Percentiles rank a stretch among this genome's conserved stretches.
Evolutionary conservation across 2,797 vertebrate genomes (phyloP).

Genomic region (Lycodopsis pacificus): DNA sequence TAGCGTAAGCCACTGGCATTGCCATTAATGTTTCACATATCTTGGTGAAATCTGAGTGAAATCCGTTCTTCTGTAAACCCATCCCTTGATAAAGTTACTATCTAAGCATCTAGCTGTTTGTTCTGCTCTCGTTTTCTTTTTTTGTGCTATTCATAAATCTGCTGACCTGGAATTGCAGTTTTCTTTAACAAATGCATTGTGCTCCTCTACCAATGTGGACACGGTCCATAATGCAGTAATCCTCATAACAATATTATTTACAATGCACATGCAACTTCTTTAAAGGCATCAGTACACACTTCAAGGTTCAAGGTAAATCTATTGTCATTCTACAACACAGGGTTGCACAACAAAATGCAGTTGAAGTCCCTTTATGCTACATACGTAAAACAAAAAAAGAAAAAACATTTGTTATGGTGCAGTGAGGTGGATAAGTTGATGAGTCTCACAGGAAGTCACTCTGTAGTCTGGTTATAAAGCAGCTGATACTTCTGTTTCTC

Average conservation of each 20-base stretch:
- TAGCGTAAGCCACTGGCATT: not conserved
- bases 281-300: not conserved
- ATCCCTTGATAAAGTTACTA: not conserved
- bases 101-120: conserved; percentile 3
- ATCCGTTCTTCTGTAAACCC: not conserved
- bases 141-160: conserved; percentile 16
- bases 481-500: too few relatives aligned
- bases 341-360: not conserved
- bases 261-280: not conserved
- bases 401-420: not conserved
- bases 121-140: conserved; percentile 8
- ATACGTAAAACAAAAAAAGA: not conserved
- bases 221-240: not conserved
- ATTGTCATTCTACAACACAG: not conserved
- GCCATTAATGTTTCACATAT: not conserved
- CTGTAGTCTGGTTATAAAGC: too few relatives aligned
- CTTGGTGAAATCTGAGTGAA: not conserved
- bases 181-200: conserved; percentile 7
- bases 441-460: not conserved
- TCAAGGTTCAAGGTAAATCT: not conserved
- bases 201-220: not conserved
- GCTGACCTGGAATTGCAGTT: conserved; percentile 7
- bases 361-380: not conserved
- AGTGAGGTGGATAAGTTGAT: not conserved
- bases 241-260: not conserved